These are phyloP conservation scores for Malacoraja senta DNA, from an alignment of 2,797 vertebrate species.

Conservation along the genomic window DNA sequence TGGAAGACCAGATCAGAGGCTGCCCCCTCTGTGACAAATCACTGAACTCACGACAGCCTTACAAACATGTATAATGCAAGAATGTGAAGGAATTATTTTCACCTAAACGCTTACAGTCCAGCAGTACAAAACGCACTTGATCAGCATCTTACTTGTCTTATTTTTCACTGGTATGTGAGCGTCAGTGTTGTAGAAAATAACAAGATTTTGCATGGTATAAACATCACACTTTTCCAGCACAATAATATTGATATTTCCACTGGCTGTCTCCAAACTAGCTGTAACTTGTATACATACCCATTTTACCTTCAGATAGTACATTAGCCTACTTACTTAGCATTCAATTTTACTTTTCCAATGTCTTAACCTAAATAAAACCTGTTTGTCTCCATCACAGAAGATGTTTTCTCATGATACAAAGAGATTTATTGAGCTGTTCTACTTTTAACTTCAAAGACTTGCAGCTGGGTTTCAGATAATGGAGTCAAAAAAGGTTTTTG, in stretches of 20 bases:
- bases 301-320: not conserved
- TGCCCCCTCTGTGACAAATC: too few relatives aligned
- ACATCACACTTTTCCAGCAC: not conserved
- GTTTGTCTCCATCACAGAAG: not conserved
- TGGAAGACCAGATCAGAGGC: too few relatives aligned
- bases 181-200: not conserved
- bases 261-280: not conserved
- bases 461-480: too few relatives aligned
- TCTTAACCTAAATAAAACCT: not conserved
- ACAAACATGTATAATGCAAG: too few relatives aligned
- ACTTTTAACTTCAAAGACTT: too few relatives aligned
- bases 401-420: not conserved
- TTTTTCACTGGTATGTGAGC: not conserved
- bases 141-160: too few relatives aligned
- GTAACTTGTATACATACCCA: not conserved
- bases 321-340: not conserved
- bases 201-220: not conserved
- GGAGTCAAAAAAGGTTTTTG: too few relatives aligned
- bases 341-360: not conserved
- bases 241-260: not conserved
- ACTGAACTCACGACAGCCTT: too few relatives aligned
- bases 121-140: too few relatives aligned
- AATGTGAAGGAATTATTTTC: too few relatives aligned
- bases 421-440: too few relatives aligned
- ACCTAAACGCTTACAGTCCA: too few relatives aligned